phyloP scores from a whole-genome alignment of 2,888 invertebrate genomes.

The Acutogordius australiensis region DNA sequence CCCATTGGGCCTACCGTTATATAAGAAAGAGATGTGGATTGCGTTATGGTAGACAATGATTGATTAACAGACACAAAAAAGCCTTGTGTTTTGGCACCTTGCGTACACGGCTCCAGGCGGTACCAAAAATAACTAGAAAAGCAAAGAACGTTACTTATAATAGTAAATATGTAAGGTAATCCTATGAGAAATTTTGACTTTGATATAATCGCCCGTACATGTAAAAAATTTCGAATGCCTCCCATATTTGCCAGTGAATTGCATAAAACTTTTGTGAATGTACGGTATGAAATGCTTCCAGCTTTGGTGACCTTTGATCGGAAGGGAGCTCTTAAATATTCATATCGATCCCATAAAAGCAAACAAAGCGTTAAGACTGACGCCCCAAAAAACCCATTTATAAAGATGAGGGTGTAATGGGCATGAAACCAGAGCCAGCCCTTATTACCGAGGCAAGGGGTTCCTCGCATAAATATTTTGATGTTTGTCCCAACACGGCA shows the following conservation, averaged over 20 bases:
- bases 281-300: no score
- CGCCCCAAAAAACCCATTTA: slow-evolving; percentile 6
- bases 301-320: no score
- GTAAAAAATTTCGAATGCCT: no score
- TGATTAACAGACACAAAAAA: no score
- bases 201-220: no score
- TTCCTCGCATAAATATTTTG: neutral
- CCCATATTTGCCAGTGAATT: no score
- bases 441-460: neutral
- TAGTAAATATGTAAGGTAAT: neutral
- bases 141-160: neutral
- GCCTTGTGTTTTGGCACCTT: neutral
- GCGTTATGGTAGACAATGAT: neutral
- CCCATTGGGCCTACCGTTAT: neutral
- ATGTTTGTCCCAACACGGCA: neutral
- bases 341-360: neutral
- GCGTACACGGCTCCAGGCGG: neutral
- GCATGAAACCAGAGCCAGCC: neutral
- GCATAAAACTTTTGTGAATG: no score
- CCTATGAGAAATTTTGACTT: neutral
- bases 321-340: neutral
- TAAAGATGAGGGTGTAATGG: slow-evolving; percentile 5
- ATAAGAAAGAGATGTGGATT: neutral
- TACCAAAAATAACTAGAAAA: neutral
- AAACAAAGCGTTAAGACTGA: neutral